A percentile compares a stretch with the other conserved stretches of the same genome.
Evolutionary conservation across 2,113 vertebrate species (phyloP).

Genomic region (Aegypius monachus): DNA sequence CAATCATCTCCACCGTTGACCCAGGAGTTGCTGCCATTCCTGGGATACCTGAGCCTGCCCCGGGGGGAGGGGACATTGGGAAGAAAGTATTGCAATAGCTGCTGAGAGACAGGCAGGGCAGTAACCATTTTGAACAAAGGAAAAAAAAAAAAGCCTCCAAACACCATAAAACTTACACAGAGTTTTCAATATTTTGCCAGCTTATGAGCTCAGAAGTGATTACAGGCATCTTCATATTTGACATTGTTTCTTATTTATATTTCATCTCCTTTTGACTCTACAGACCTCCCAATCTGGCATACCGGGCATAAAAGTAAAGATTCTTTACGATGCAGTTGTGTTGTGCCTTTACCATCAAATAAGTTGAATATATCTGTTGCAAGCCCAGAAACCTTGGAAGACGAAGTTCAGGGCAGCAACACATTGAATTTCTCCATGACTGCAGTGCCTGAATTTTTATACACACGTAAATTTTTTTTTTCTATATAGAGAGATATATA

Average conservation of each 20-base stretch:
- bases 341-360: background rate
- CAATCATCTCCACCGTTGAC: background rate
- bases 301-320: background rate
- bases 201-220: background rate
- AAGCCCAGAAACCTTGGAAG: background rate
- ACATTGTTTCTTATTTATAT: background rate
- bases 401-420: background rate
- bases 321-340: background rate
- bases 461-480: background rate
- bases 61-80: rapidly evolving
- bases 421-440: background rate
- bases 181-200: background rate
- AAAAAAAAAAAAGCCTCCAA: background rate
- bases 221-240: background rate
- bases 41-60: background rate
- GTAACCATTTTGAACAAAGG: background rate
- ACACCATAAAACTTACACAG: background rate
- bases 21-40: background rate
- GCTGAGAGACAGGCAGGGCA: background rate
- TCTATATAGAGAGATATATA: background rate
- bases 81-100: background rate
- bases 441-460: background rate
- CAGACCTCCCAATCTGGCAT: background rate
- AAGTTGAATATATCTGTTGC: background rate
- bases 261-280: background rate